phyloP scores from a whole-genome alignment of 2,113 vertebrate genomes.

The Suncus etruscus region DNA sequence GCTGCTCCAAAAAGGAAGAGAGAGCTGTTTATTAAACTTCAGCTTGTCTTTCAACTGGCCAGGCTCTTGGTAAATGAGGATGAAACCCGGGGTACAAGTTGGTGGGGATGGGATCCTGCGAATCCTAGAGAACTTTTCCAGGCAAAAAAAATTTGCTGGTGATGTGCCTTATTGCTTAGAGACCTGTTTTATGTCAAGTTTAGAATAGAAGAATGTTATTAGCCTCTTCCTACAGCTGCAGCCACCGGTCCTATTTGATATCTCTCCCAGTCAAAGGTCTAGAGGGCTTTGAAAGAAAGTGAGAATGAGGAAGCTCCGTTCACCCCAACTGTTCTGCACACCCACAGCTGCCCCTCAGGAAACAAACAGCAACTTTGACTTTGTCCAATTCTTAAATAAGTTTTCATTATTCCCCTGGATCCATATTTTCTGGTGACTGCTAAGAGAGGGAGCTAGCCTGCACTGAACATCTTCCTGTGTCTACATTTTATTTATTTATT shows the following conservation, averaged over 20 bases:
- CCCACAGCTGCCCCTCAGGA: background rate
- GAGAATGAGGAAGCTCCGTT: background rate
- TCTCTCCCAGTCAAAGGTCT: background rate
- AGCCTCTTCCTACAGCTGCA: background rate
- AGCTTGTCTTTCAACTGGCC: background rate
- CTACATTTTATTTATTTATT: background rate
- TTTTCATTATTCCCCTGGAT: background rate
- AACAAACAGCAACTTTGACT: background rate
- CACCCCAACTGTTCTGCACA: background rate
- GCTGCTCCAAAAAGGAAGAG: background rate
- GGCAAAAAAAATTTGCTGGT: background rate
- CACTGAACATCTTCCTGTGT: background rate
- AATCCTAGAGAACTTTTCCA: background rate
- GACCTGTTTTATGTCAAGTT: background rate
- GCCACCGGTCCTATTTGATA: background rate
- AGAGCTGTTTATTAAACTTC: too few relatives aligned
- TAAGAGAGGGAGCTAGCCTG: background rate
- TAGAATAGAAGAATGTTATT: background rate
- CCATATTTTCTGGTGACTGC: background rate
- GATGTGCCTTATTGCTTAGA: background rate
- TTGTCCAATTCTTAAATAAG: background rate
- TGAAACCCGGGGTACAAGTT: rapidly evolving
- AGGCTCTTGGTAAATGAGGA: background rate
- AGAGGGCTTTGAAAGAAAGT: background rate
- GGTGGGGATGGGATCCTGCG: background rate